Evolutionary conservation across 2,113 vertebrate species (phyloP).

Genomic region (Eupsittula cactorum): DNA sequence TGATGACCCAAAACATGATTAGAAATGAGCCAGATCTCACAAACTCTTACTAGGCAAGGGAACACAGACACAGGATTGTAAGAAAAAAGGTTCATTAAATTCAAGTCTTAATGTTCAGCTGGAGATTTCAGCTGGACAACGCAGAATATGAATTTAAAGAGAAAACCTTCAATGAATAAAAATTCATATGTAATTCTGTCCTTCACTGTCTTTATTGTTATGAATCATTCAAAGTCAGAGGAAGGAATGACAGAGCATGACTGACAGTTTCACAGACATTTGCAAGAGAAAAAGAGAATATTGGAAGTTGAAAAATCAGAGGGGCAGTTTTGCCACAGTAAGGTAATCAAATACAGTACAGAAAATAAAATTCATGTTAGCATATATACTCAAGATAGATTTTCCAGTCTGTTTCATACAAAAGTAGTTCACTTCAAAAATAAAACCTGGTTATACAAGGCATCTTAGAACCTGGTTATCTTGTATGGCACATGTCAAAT

Average conservation of each 20-base stretch:
- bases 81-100: background rate
- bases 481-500: background rate
- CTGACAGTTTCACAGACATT: background rate
- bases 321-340: background rate
- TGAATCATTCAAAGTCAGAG: background rate
- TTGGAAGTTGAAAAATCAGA: background rate
- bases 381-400: background rate
- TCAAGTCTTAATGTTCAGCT: background rate
- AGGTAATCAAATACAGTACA: background rate
- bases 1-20: background rate
- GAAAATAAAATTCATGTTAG: background rate
- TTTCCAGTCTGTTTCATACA: background rate
- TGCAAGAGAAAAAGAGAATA: background rate
- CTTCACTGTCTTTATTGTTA: background rate
- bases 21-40: background rate
- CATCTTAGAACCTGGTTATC: background rate
- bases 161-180: background rate
- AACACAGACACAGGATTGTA: background rate
- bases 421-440: background rate
- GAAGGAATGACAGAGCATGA: background rate
- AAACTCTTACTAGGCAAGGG: background rate
- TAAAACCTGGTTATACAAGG: background rate
- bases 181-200: background rate
- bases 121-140: background rate
- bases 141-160: background rate